These are phyloP conservation scores for Synergus umbraculus DNA, from an alignment of 2,888 invertebrate genomes.

Conservation along the genomic window DNA sequence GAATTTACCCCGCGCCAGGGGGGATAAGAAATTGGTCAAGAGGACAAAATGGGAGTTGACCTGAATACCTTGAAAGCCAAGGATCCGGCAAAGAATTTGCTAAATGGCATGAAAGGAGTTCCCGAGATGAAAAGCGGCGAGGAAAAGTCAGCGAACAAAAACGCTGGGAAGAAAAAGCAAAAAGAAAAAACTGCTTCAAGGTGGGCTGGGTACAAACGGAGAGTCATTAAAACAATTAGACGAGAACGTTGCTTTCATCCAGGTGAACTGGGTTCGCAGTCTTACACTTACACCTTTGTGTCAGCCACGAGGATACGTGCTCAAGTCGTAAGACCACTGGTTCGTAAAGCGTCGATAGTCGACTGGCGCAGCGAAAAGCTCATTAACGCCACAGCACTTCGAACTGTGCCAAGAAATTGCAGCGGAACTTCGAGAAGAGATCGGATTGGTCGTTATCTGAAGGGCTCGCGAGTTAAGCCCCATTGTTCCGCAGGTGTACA, in stretches of 20 bases:
- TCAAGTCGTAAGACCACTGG: slow-evolving; percentile 45
- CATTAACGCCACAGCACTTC: slow-evolving; percentile 59
- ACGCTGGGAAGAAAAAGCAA: slow-evolving; percentile 9
- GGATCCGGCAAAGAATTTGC: slow-evolving; percentile 14
- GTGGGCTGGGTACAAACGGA: slow-evolving; percentile 50
- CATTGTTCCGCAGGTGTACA: background rate
- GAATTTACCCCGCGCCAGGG: too few relatives aligned
- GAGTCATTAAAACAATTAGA: slow-evolving; percentile 71
- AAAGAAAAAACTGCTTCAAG: slow-evolving; percentile 40
- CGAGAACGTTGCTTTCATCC: slow-evolving; percentile 48
- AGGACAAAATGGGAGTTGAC: background rate
- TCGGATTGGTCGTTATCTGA: slow-evolving; percentile 49
- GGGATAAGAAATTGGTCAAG: slow-evolving; percentile 19
- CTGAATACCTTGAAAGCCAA: slow-evolving; percentile 10
- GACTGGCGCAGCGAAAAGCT: slow-evolving; percentile 51
- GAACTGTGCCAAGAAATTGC: slow-evolving; percentile 58
- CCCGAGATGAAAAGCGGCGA: slow-evolving; percentile 18
- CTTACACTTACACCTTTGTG: slow-evolving; percentile 40
- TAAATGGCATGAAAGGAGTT: slow-evolving; percentile 9
- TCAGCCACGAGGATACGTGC: slow-evolving; percentile 48
- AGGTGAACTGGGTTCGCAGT: background rate
- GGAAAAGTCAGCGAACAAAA: slow-evolving; percentile 40
- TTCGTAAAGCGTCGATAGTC: slow-evolving; percentile 44
- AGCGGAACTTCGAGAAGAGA: slow-evolving; percentile 47
- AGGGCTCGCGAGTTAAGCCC: background rate